Evolutionary conservation across 2,888 invertebrate genomes (phyloP).

Genomic region (Athalia rosae): DNA sequence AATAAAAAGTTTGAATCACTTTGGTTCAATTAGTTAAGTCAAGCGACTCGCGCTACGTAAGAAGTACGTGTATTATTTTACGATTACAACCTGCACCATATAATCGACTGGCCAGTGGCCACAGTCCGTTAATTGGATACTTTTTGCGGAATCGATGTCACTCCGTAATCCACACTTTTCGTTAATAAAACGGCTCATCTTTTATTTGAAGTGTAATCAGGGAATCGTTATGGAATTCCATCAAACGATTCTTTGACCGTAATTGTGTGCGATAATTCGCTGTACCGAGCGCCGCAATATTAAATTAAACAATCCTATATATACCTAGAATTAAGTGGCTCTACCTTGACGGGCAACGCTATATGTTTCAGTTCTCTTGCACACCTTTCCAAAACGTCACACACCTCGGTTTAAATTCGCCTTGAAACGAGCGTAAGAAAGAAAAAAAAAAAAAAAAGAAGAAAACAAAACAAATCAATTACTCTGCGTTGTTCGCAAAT

Average conservation of each 20-base stretch:
- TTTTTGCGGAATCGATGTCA: constrained; percentile 10
- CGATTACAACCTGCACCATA: constrained; percentile 15
- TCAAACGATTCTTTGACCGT: neutral
- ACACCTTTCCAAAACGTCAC: constrained; percentile 43
- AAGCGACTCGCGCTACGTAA: neutral
- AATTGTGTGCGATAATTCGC: neutral
- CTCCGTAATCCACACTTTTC: constrained; percentile 19
- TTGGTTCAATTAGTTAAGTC: neutral
- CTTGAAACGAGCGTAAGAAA: constrained; percentile 20
- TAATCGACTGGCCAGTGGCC: constrained; percentile 9
- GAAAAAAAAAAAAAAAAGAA: too few relatives aligned
- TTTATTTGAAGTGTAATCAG: too few relatives aligned
- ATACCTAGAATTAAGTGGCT: constrained; percentile 9
- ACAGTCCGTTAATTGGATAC: neutral
- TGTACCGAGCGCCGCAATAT: neutral
- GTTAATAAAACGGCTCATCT: neutral
- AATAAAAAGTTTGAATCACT: constrained; percentile 18
- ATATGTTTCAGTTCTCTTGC: constrained; percentile 36
- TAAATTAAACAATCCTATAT: neutral
- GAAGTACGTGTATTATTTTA: neutral
- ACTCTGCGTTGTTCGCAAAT: neutral
- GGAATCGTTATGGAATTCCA: too few relatives aligned
- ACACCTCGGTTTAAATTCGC: constrained; percentile 41
- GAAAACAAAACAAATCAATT: too few relatives aligned
- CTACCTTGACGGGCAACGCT: constrained; percentile 39